Percentiles rank a stretch among this genome's conserved stretches.
Conservation (phyloP, 1,140 invertebrate genomes). For the Riptortus pedestris region DNA sequence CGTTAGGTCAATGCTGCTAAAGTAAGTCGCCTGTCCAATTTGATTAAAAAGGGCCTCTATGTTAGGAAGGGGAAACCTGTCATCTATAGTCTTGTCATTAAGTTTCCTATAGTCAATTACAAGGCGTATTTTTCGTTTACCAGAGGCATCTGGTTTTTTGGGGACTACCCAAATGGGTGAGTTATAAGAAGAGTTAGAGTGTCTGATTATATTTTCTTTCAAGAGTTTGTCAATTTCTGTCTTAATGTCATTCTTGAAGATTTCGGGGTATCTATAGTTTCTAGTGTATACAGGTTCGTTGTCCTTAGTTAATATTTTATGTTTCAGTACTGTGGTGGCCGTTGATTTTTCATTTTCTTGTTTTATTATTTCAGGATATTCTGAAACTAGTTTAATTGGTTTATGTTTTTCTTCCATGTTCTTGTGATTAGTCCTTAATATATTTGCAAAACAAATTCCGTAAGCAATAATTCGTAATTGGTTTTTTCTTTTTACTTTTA, state of each 20-base stretch:
- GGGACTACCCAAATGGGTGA: constrained; percentile 27
- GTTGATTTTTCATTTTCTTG: too few species aligned
- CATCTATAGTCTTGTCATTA: constrained; percentile 27
- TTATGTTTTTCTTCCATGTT: too few species aligned
- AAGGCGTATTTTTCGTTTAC: constrained; percentile 29
- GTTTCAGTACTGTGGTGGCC: too few species aligned
- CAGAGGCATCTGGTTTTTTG: constrained; percentile 29
- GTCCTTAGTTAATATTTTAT: constrained; percentile 32
- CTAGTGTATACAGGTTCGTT: constrained; percentile 31
- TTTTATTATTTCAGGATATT: too few species aligned
- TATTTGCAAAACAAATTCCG: too few species aligned
- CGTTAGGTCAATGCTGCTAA: constrained; percentile 29
- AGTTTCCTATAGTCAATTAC: constrained; percentile 32
- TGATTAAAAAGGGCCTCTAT: too few species aligned
- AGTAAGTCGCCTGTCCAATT: too few species aligned
- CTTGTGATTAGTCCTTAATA: too few species aligned
- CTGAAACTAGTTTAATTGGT: too few species aligned
- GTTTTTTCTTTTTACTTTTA: too few species aligned
- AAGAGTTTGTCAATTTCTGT: constrained; percentile 33
- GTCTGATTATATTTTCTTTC: constrained; percentile 24
- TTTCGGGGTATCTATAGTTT: constrained; percentile 35
- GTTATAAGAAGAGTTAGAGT: constrained; percentile 23
- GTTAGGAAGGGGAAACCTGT: constrained; percentile 13
- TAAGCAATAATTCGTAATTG: too few species aligned
- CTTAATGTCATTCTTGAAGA: constrained; percentile 35